A percentile compares a stretch with the other conserved stretches of the same genome.
Conservation (phyloP, 2,888 invertebrate genomes). For the Drosophila atripex region DNA sequence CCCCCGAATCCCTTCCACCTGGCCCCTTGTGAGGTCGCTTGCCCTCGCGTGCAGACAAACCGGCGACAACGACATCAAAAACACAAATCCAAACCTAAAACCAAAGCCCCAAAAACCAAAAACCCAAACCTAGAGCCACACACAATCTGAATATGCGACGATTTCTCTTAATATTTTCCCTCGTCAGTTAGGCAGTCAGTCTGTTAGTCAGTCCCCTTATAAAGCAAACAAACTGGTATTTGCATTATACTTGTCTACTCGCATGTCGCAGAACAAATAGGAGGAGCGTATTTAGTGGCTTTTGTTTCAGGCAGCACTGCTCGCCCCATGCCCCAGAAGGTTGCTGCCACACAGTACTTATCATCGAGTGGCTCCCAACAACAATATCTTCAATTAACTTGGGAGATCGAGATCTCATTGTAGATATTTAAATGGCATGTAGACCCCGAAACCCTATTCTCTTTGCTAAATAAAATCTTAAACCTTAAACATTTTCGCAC, state of each 20-base stretch:
- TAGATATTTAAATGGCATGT: slow-evolving; percentile 10
- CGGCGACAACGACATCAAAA: slow-evolving; percentile 52
- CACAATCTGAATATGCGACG: slow-evolving; percentile 21
- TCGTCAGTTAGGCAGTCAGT: background rate
- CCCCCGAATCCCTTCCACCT: background rate
- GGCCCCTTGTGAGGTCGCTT: slow-evolving; percentile 18
- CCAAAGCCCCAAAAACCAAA: slow-evolving; percentile 10
- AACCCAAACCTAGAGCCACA: slow-evolving; percentile 2
- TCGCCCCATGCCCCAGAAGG: background rate
- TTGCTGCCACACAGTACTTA: background rate
- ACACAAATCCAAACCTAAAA: slow-evolving; percentile 28
- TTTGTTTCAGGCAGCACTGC: slow-evolving; percentile 41
- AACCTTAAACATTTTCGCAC: background rate
- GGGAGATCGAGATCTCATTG: slow-evolving; percentile 29
- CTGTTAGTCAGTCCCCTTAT: background rate
- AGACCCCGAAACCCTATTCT: background rate
- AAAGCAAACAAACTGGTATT: slow-evolving; percentile 34
- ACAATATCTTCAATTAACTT: slow-evolving; percentile 58
- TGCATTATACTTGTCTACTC: slow-evolving; percentile 51
- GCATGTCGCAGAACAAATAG: slow-evolving; percentile 60
- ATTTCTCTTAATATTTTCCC: slow-evolving; percentile 5
- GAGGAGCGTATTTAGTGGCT: slow-evolving; percentile 48
- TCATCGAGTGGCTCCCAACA: slow-evolving; percentile 28
- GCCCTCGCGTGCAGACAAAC: slow-evolving; percentile 55
- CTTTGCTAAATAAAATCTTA: slow-evolving; percentile 1